Conservation (phyloP, 2,113 vertebrate genomes). For the Phyllostomus hastatus region DNA sequence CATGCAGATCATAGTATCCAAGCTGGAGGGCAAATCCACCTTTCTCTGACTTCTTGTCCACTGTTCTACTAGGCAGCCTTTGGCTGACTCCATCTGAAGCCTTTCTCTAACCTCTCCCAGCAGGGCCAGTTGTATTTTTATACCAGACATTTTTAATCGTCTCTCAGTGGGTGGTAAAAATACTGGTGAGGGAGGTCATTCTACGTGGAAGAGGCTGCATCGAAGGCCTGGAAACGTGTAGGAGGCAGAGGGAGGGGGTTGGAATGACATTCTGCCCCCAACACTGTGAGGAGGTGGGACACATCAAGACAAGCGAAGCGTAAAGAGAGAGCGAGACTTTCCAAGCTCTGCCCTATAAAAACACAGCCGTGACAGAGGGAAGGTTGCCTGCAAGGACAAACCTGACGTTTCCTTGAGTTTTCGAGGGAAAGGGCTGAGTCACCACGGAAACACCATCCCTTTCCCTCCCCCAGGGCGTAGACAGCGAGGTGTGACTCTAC, state of each 20-base stretch:
- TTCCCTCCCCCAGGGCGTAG: slow-evolving; percentile 17
- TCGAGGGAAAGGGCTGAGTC: slow-evolving; percentile 70
- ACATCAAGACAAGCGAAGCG: slow-evolving; percentile 40
- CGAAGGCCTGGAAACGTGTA: slow-evolving; percentile 19
- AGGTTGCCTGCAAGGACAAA: slow-evolving; percentile 65
- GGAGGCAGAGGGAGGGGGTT: slow-evolving; percentile 29
- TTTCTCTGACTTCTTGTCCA: background rate
- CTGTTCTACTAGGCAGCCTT: background rate
- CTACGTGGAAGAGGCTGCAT: background rate
- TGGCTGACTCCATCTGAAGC: background rate
- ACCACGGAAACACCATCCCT: slow-evolving; percentile 32
- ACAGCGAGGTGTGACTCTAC: slow-evolving; percentile 25
- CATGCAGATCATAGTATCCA: background rate
- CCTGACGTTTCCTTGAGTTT: slow-evolving; percentile 57
- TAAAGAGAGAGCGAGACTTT: slow-evolving; percentile 58
- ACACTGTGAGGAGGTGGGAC: slow-evolving; percentile 51
- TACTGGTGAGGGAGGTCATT: slow-evolving; percentile 57
- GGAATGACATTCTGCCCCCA: slow-evolving; percentile 28
- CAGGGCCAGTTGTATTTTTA: slow-evolving; percentile 46
- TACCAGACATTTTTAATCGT: slow-evolving; percentile 28
- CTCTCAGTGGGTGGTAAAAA: slow-evolving; percentile 51
- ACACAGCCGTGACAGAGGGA: slow-evolving; percentile 52
- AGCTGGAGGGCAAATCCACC: background rate
- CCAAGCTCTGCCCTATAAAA: slow-evolving; percentile 61
- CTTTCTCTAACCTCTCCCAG: background rate